phyloP scores from a whole-genome alignment of 2,888 invertebrate genomes.

The Drosophila niveifrons region DNA sequence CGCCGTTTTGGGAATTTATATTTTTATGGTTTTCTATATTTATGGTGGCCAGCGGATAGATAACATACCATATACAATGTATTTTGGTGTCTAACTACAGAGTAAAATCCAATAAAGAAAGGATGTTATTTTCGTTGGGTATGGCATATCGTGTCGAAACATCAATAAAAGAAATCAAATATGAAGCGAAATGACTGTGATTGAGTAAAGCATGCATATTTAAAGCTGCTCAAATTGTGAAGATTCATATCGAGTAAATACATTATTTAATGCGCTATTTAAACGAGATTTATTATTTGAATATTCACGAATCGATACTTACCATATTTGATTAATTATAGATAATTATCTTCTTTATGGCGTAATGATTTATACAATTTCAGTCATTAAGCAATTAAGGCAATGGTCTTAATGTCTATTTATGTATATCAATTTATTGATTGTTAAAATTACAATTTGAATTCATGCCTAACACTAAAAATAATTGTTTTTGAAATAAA shows the following conservation, averaged over 20 bases:
- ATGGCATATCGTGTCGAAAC: neutral
- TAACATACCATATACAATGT: neutral
- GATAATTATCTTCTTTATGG: no score
- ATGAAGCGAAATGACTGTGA: neutral
- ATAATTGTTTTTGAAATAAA: no score
- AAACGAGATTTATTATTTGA: no score
- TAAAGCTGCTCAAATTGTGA: neutral
- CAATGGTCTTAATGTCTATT: no score
- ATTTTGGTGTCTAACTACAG: neutral
- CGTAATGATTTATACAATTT: no score
- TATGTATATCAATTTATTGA: no score
- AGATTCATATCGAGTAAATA: neutral
- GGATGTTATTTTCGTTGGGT: neutral
- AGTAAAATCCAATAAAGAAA: neutral
- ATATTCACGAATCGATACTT: no score
- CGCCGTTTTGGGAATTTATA: neutral
- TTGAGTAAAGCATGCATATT: constrained; percentile 7
- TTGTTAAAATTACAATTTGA: no score
- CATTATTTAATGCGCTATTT: neutral
- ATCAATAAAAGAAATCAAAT: constrained; percentile 4
- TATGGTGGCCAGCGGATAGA: neutral
- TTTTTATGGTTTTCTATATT: neutral
- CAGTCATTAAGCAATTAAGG: no score
- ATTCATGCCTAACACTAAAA: no score
- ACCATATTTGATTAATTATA: no score